Base-by-base conservation (phyloP, 2,888 invertebrate genomes). In the Eupithecia dodoneata region DNA sequence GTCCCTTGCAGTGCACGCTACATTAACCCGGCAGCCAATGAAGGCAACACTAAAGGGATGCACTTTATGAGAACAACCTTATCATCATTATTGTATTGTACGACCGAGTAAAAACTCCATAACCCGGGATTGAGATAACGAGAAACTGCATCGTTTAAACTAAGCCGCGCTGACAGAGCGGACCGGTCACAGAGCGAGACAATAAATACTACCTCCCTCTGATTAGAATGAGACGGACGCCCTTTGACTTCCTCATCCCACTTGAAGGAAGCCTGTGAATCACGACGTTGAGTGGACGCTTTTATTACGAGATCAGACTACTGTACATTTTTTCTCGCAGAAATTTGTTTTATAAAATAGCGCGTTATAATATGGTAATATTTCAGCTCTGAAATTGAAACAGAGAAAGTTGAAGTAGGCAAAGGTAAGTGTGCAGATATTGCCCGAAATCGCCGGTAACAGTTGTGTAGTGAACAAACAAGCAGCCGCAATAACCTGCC, bases 391-490 rank as follows among this genome's bases (percentile, higher is more conserved):
- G 52, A 74, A 79, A 75, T 72, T 76, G 73, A 76, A 77, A 76
- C 74, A 47, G 72, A 76, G 75, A 79, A 81, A 81, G 81, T 83
- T 76, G 72, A 63, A 79, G 75, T 78, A 80, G 78, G 79, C 72
- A 72, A 71, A 76, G 67, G 76, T 74, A 79, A 77, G 79, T 87
- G 87, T 86, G 87, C 87, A 86, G 87, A 90, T 91, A 91, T 92
- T 90, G 88, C 90, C 91, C 75, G 84, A 92, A 92, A 92, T 93
- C 87, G 89, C 85, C 85, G 85, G 86, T 86, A 87, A 90, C 91
- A 88, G 87, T 89, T 87, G 81, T 92, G 89, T 89, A 93, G 93
- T 92, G 93, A 78, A 87, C 91, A 94, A 94, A 94, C 88, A 93
- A 90, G 87, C 87, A 87, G 82, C 84, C 85, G 91, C 91, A 93